phyloP scores from a whole-genome alignment of 2,888 invertebrate genomes.

The Diaprepes abbreviatus region DNA sequence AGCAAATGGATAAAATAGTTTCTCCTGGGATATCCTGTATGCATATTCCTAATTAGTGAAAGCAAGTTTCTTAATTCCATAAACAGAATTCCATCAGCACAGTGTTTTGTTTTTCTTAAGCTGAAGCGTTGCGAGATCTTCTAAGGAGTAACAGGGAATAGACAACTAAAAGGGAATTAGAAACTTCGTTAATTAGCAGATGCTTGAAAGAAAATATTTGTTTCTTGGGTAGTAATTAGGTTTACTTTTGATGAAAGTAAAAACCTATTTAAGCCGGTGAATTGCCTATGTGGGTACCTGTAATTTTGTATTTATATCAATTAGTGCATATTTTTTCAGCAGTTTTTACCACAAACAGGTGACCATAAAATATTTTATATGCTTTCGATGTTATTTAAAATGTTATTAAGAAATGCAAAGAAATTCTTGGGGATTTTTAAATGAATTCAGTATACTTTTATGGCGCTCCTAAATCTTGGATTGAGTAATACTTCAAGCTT shows the following conservation, averaged over 20 bases:
- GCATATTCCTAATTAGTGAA: slow-evolving; percentile 32
- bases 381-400: no score
- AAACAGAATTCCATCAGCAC: slow-evolving; percentile 33
- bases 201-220: slow-evolving; percentile 42
- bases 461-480: no score
- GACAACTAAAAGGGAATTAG: slow-evolving; percentile 44
- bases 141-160: slow-evolving; percentile 29
- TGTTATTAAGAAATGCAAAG: no score
- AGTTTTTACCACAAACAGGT: no score
- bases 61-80: slow-evolving; percentile 38
- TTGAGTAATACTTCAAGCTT: no score
- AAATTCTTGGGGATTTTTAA: no score
- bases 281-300: neutral
- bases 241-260: slow-evolving; percentile 25
- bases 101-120: slow-evolving; percentile 37
- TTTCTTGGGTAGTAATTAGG: slow-evolving; percentile 32
- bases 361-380: no score
- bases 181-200: slow-evolving; percentile 42
- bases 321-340: no score
- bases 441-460: no score
- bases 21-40: slow-evolving; percentile 5
- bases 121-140: slow-evolving; percentile 29
- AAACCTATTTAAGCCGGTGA: neutral
- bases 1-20: neutral
- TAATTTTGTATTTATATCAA: neutral